Base-by-base conservation (phyloP, 2,888 invertebrate species). In the Lithosia quadra region DNA sequence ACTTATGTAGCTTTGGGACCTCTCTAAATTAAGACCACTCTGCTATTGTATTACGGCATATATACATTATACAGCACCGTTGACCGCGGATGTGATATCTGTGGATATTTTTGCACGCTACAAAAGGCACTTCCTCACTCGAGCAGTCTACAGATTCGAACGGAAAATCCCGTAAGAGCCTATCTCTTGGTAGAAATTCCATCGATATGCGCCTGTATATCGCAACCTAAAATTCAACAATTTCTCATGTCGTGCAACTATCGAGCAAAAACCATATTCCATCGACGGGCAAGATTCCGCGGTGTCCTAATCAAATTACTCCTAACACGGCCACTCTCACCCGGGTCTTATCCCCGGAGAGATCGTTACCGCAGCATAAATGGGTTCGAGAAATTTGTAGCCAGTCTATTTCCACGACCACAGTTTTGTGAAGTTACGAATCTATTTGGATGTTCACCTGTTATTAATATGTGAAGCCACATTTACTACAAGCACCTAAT, bases 291-390 rank as follows among this genome's bases (percentile, higher is more conserved):
- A 78, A 68, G 69, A 68, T 68, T 75, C 72, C 55, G 55, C 63
- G 18, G 43, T 7, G 43, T 11, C 43, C 65, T 79, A 81, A 80
- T 82, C 74, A 74, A 79, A 72, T 75, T 77, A 69, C 61, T 59
- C 64, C 62, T 33, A 56, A 66, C 65, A 39, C 24, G 33, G 43
- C 28, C 65, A 58, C 63, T 39, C n/a, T 69, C 62, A 63, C 39
- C 49, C 68, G 64, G 70, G 76, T 78, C 70, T 75, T 71, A 69
- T 78, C 77, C 73, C 75, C 18, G 11, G 74, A 69, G 84, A 76
- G 73, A 71, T 82, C 78, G 78, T 82, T 83, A 83, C 73, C 33
- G 59, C 28, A 62, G 53, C 59, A 9, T n/a, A 58, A 59, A 53
- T 63, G 22, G 36, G 34, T 43, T 60, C 28, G 49, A 60, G 63